Base-by-base conservation (phyloP, 2,888 invertebrate species). In the Xestia rhomboidea region DNA sequence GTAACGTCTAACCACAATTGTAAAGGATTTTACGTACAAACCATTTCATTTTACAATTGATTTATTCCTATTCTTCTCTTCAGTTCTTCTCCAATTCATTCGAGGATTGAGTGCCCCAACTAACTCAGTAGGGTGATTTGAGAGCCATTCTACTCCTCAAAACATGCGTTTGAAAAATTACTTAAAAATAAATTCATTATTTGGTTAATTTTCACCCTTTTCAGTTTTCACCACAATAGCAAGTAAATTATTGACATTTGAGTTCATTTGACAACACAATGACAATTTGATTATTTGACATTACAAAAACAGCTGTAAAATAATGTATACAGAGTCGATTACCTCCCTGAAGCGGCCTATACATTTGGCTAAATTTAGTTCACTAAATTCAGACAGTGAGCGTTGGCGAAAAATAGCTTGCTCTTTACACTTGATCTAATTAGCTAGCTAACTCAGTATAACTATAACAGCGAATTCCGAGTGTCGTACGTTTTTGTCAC, bases 11-110 rank as follows among this genome's bases (percentile, higher is more conserved):
- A 83, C 63, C 67, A 67, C 51, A 66, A 60, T 49, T 66, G 2
- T 18, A 69, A 82, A 69, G 30, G 38, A 82, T 70, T 72, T 68
- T 66, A n/a, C 63, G 71, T 74, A 85, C 88, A 83, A 89, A 90
- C 91, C 91, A 86, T 79, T 86, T 81, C 83, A 88, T 83, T 67
- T 51, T 69, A 27, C n/a, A 44, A 73, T 66, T 2, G 15, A 18
- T 4, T 15, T 8, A 27, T 27, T 57, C 15, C 10, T 30, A 18
- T 7, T 64, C n/a, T 64, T 38, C 38, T 13, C 38, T 63, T 34
- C 62, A 5, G 34, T 63, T 38, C 15, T 69, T 44, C 57, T 51
- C n/a, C 49, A 63, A 44, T 54, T 30, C 18, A 0, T 30, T 15
- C 13, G 24, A 62, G 21, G 15, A 67, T 21, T 30, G 46, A 41